Percentiles rank a stretch among this genome's conserved stretches.
These are phyloP conservation scores for Aspiorhynchus laticeps DNA, from an alignment of 2,113 vertebrate species.

Conservation along the genomic window DNA sequence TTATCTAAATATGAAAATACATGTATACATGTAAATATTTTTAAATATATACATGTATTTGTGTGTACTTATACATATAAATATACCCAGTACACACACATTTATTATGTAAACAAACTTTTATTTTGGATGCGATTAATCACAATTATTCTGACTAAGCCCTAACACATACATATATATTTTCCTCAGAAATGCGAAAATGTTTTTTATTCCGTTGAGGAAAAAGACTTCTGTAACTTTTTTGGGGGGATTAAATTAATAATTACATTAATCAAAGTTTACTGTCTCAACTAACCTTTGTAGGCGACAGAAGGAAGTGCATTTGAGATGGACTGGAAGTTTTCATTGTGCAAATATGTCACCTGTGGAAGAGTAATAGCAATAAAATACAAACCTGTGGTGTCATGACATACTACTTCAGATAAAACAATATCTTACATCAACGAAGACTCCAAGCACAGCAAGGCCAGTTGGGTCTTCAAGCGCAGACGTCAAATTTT, in stretches of 20 bases:
- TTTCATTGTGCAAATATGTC: conserved; percentile 74
- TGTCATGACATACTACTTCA: background rate
- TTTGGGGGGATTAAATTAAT: background rate
- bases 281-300: conserved; percentile 67
- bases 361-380: conserved; percentile 60
- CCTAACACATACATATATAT: too few species aligned
- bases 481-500: conserved; percentile 71
- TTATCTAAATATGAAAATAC: too few species aligned
- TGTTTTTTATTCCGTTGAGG: too few species aligned
- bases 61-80: too few species aligned
- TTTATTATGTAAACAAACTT: too few species aligned
- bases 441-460: conserved; percentile 81
- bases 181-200: too few species aligned
- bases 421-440: conserved; percentile 65
- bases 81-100: too few species aligned
- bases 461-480: conserved; percentile 79
- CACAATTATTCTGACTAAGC: too few species aligned
- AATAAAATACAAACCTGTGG: background rate
- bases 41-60: too few species aligned
- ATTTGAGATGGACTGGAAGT: conserved; percentile 77
- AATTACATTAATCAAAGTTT: background rate
- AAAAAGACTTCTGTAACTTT: background rate
- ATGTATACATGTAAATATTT: too few species aligned
- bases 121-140: too few species aligned
- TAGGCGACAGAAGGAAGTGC: conserved; percentile 77